Base-by-base conservation (phyloP, 2,888 invertebrate genomes). In the Hypolimnas misippus region DNA sequence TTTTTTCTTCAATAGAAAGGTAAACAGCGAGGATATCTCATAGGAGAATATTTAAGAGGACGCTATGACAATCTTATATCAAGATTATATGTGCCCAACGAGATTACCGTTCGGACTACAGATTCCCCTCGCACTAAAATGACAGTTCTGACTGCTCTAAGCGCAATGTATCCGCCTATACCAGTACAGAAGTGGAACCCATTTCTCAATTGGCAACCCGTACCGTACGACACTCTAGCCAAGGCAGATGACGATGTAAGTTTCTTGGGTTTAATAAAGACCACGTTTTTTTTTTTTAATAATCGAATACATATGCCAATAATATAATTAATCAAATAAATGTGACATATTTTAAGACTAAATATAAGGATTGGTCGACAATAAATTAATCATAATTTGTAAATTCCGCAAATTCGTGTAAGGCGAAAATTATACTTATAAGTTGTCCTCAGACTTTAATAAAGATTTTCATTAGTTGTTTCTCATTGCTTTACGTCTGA, bases 81-180 rank as follows among this genome's bases (percentile, higher is more conserved):
- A 0, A 73, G 72, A 1, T 68, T 90, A 12, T 94, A 93, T 73
- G 73, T 86, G 0, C 83, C 90, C 12, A 86, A 89, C 38, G 89
- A 95, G 77, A 81, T 93, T 6, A 70, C 74, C 10, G 84, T 93
- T 50, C 85, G 93, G 21, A 95, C 95, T 35, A 95, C 96, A 0
- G 94, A 95, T 76, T 95, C 92, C 75, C 95, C 95, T 57, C 91
- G 96, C 52, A 96, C 97, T 0, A 93, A 96, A 83, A 95, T 95
- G 93, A 95, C 95, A 3, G 95, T 94, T 0, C 88, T 95, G 64
- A 84, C 95, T 25, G 94, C 95, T 3, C 83, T 95, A 62, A 94
- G 96, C 1, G 96, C 94, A 0, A 76, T 96, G 21, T 96, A 94
- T 78, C 95, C 94, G 2, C 95, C 95, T 0, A 76, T 79, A 14